Evolutionary conservation across 2,113 vertebrate species (phyloP), one percentile per base, ranked within the genome.

Genomic region (Apistogramma diplotaenia): DNA sequence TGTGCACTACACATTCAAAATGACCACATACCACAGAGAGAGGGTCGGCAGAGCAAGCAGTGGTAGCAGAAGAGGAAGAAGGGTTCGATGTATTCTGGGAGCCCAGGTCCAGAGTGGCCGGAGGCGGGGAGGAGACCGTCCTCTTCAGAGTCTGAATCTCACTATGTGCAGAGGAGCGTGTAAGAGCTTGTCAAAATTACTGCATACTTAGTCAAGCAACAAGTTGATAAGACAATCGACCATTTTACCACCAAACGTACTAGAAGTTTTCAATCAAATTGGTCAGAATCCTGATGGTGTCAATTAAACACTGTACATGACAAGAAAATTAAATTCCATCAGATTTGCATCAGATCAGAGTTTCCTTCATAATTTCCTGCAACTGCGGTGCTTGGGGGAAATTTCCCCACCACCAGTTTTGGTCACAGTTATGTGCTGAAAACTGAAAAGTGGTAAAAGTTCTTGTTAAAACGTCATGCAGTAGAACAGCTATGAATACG

Each of bases 81-180:
- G 95, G 93, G 67, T 94, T 93, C 13, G 93, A 76, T 82, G 94
- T 76, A 75, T 93, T 90, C 16, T 94, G 94, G 79, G 83, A 85
- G 73, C 86, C 81, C 80, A 92, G 91, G 80, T 96, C 94, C 53
- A 95, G 90, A 87, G 90, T 83, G 18, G 86, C 15, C 0, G 85
- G 88, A 78, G 96, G 91, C 23, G 92, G 78, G 70, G 95, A 79
- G 51, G 96, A 95, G 25, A 95, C 96, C 8, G 95, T 96, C 88
- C 92, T 96, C 94, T 96, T 98, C 72, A 99, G 93, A 74, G 93
- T 92, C 87, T 97, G 96, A 92, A 99, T 97, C 94, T 99, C 97
- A 93, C 98, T 99, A 88, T 61, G 46, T 73, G 19, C 4, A 46
- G 21, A 29, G 65, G n/a, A 76, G 81, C n/a, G 71, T 0, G 10